Conservation (phyloP, 2,888 invertebrate genomes). For the Glaucopsyche alexis region DNA sequence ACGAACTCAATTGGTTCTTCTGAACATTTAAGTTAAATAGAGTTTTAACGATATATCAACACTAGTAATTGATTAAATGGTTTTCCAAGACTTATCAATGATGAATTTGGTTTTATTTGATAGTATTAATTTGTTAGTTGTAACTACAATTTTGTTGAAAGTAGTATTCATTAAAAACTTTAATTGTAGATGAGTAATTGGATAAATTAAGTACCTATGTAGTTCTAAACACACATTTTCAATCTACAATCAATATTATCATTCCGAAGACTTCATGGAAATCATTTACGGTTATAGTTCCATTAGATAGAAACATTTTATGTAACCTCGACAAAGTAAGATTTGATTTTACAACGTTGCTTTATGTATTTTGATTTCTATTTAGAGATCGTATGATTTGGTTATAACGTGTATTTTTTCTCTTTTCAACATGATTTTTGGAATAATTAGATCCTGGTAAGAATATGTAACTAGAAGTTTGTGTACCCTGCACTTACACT, state of each 20-base stretch:
- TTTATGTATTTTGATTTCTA: neutral
- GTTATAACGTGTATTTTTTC: slow-evolving; percentile 28
- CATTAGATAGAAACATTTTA: neutral
- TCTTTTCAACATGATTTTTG: slow-evolving; percentile 28
- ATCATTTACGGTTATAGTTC: neutral
- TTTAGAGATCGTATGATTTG: slow-evolving; percentile 13
- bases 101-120: neutral
- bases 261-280: slow-evolving; percentile 9
- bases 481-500: slow-evolving; percentile 25
- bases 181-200: neutral
- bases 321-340: neutral
- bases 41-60: slow-evolving; percentile 5
- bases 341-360: neutral
- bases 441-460: slow-evolving; percentile 29
- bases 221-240: neutral
- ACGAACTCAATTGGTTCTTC: neutral
- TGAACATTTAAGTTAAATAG: neutral
- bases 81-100: neutral
- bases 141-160: neutral
- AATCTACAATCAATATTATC: neutral
- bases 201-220: neutral
- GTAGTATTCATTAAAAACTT: neutral
- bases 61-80: neutral
- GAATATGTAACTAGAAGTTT: slow-evolving; percentile 27
- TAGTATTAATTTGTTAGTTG: neutral